These are phyloP conservation scores for Athrips mouffetella DNA, from an alignment of 2,888 invertebrate genomes.

Conservation along the genomic window DNA sequence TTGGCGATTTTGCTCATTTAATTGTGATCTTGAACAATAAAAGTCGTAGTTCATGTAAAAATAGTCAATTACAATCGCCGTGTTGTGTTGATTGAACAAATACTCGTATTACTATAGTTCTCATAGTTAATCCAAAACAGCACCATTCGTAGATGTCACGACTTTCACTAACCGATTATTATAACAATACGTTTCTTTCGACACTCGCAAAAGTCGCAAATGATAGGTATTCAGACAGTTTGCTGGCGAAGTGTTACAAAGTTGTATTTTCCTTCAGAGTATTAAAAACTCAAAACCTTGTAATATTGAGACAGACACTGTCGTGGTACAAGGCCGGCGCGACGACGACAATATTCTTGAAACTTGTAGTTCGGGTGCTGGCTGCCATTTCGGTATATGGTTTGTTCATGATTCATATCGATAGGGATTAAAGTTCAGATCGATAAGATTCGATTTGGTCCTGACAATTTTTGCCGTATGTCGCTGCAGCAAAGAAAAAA, in stretches of 20 bases:
- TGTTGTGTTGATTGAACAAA: conserved; percentile 60
- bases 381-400: too few species aligned
- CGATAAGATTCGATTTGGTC: too few species aligned
- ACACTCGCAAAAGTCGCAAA: conserved; percentile 12
- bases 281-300: too few species aligned
- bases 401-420: too few species aligned
- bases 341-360: conserved; percentile 21
- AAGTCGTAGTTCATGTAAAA: conserved; percentile 7
- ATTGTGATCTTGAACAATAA: background rate
- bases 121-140: conserved; percentile 25
- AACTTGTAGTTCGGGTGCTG: too few species aligned
- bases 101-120: conserved; percentile 42
- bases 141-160: conserved; percentile 17
- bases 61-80: conserved; percentile 20
- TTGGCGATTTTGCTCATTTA: background rate
- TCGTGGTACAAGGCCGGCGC: conserved; percentile 11
- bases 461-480: too few species aligned
- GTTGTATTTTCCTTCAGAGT: too few species aligned
- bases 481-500: too few species aligned
- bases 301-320: too few species aligned
- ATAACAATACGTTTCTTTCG: conserved; percentile 16
- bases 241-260: conserved; percentile 12
- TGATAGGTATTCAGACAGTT: conserved; percentile 11
- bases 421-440: too few species aligned
- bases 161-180: conserved; percentile 22